Evolutionary conservation across 2,888 invertebrate species (phyloP), one percentile per base, ranked within the genome.

Genomic region (Myopa testacea): DNA sequence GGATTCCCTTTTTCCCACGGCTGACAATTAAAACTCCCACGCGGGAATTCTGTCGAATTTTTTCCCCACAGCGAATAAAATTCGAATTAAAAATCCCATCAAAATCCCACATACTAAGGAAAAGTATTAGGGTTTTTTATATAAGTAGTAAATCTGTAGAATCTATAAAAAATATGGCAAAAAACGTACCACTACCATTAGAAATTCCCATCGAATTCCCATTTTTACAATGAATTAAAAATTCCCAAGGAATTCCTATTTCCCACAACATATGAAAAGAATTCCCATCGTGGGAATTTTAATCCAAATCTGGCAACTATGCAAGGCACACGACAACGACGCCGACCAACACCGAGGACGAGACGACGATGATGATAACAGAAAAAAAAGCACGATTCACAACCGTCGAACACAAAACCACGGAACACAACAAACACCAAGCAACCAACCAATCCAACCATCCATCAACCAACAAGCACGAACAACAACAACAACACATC

Each of bases 401-500:
- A 37, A 19, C 4, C 58, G 34, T 50, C 26, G n/a, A 5, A 16
- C 5, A 58, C 16, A 63, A 63, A 19, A 6, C n/a, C 26, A 12
- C n/a, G 16, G 62, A 63, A 12, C 62, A 26, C 34, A 34, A 63
- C 34, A 63, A 19, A 63, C 34, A 19, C 26, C 19, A 63, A 4
- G 0, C 34, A 34, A 8, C 12, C 34, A 73, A 19, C 37, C 73
- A 26, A n/a, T n/a, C 5, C 34, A 34, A 8, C 12, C 34, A 73
- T 40, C 37, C 73, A 26, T n/a, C 67, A 38, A 67, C 38, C n/a
- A 26, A 26, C 26, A 4, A 72, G 60, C 72, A 60, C 72, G 60
- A 26, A 26, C 26, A 26, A 26, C 26, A 26, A 26, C 26, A 26
- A 26, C 26, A 26, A 26, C 26, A 26, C 26, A 26, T 26, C 26